Evolutionary conservation across 1,140 invertebrate species (phyloP), one percentile per base, ranked within the genome.

Genomic region (Heterodera carotae): DNA sequence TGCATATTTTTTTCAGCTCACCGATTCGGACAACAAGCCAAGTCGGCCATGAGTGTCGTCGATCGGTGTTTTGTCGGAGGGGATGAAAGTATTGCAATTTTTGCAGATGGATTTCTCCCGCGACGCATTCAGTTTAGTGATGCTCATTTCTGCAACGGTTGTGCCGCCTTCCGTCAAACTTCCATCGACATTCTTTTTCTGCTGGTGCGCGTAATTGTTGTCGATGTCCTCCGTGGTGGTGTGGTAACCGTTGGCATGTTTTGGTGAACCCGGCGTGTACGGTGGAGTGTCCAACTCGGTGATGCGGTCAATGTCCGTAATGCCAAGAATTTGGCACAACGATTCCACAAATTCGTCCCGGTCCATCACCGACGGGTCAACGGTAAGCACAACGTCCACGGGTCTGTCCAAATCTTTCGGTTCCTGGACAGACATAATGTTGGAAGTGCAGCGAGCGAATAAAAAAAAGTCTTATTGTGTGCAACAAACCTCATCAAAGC

Each of bases 1-100:
- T n/a, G n/a, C n/a, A n/a, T n/a, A n/a, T n/a, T n/a, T 43, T 12
- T 43, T 43, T 43, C 6, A 12, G 12, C 39, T 43, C 53, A 82
- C 82, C 64, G 80, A 36, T 33, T 82, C 81, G 60, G 68, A 66
- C 22, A 68, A 79, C 5, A 82, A 64, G 56, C 82, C 82, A 25
- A 84, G 34, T 72, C 75, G 36, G 60, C 74, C 82, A 34, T 79
- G 62, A 18, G 43, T 66, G 39, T 83, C 80, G 69, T 79, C 66
- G 27, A 84, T 82, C 5, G 81, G 67, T 27, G 34, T 48, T 48
- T 80, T 29, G 27, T n/a, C 72, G 22, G 72, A 29, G 27, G 56
- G 33, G 10, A 83, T 69, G n/a, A 77, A 36, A 27, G 56, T 15
- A 31, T 81, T 80, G 34, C 80, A 81, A 34, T 82, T 78, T 34